These are phyloP conservation scores for Sylvia borin DNA, from an alignment of 2,797 vertebrate genomes.

Conservation along the genomic window DNA sequence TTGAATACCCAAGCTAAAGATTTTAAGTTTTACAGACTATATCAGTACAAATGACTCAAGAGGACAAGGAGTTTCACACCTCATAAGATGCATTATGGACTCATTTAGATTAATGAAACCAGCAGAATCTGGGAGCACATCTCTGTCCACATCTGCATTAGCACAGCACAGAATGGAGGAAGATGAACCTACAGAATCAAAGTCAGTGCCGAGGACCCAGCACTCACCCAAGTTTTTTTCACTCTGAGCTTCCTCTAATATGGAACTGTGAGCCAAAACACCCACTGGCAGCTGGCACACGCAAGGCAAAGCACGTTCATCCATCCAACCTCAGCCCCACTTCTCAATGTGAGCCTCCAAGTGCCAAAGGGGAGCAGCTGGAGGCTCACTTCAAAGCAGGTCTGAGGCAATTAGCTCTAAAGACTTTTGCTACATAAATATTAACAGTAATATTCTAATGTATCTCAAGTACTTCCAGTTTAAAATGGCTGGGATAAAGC, in stretches of 20 bases:
- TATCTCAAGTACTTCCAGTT: neutral
- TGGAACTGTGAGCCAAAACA: neutral
- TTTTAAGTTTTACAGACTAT: neutral
- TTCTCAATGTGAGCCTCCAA: neutral
- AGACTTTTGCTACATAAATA: neutral
- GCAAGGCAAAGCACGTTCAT: accelerated
- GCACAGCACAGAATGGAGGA: neutral
- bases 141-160: neutral
- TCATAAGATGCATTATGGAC: neutral
- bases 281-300: accelerated
- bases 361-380: neutral
- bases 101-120: neutral
- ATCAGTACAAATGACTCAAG: neutral
- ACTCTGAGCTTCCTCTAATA: neutral
- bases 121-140: neutral
- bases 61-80: neutral
- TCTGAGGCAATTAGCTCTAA: neutral
- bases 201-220: neutral
- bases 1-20: neutral
- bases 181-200: neutral
- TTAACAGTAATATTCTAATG: neutral
- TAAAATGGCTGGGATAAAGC: neutral
- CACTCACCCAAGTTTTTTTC: neutral
- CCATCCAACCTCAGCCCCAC: neutral
- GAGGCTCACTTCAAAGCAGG: neutral